Conservation (phyloP, 2,888 invertebrate species). For the Miltochrista miniata region DNA sequence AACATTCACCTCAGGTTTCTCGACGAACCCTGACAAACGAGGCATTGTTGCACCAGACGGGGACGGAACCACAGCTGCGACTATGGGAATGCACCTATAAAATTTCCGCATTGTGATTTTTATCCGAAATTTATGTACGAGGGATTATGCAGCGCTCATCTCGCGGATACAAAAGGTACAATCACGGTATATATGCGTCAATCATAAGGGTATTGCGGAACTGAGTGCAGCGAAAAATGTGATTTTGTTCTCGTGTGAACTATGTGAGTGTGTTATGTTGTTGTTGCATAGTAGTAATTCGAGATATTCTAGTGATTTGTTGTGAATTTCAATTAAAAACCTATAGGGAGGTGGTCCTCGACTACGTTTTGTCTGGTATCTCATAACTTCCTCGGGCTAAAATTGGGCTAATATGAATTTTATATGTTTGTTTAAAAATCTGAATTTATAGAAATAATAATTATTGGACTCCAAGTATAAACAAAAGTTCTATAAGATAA, state of each 20-base stretch:
- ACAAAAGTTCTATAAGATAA: too few relatives aligned
- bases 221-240: constrained; percentile 24
- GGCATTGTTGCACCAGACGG: constrained; percentile 60
- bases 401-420: too few relatives aligned
- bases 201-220: constrained; percentile 39
- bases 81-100: constrained; percentile 71
- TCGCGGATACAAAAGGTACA: constrained; percentile 57
- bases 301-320: too few relatives aligned
- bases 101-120: constrained; percentile 70
- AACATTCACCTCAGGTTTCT: constrained; percentile 57
- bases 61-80: constrained; percentile 48
- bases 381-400: too few relatives aligned
- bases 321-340: too few relatives aligned
- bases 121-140: constrained; percentile 55
- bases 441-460: too few relatives aligned
- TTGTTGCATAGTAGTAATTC: background rate
- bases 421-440: too few relatives aligned
- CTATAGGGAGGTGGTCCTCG: too few relatives aligned
- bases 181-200: constrained; percentile 36
- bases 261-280: constrained; percentile 24
- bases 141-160: constrained; percentile 46
- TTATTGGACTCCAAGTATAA: too few relatives aligned
- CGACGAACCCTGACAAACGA: constrained; percentile 76
- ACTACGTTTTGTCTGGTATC: too few relatives aligned
- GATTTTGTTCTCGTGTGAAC: constrained; percentile 9